These are phyloP conservation scores for Tor tambroides DNA, from an alignment of 2,113 vertebrate genomes.

Conservation along the genomic window DNA sequence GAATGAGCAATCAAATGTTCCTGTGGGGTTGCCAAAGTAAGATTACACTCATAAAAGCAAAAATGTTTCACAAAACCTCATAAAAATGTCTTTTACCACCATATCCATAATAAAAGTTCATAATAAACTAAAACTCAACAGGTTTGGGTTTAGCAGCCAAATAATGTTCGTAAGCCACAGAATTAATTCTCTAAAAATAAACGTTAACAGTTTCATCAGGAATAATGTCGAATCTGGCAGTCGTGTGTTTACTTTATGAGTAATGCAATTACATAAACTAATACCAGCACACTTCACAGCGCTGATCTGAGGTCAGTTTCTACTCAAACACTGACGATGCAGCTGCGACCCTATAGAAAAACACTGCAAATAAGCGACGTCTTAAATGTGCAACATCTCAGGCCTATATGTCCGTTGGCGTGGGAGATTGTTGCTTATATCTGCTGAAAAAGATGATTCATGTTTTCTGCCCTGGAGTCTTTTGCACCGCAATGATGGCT, in stretches of 20 bases:
- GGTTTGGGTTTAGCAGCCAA: conserved; percentile 20
- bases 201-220: conserved; percentile 47
- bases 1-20: neutral
- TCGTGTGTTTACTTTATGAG: conserved; percentile 53
- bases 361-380: neutral
- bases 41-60: conserved; percentile 14
- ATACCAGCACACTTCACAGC: neutral
- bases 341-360: neutral
- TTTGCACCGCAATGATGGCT: conserved; percentile 42
- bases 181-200: conserved; percentile 54
- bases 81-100: conserved; percentile 11
- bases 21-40: neutral
- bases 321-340: neutral
- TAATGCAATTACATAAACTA: conserved; percentile 54
- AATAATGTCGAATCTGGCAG: conserved; percentile 43
- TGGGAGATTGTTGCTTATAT: neutral
- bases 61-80: conserved; percentile 40
- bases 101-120: conserved; percentile 16
- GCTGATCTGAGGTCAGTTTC: conserved; percentile 20
- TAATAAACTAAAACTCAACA: conserved; percentile 16
- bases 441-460: conserved; percentile 45
- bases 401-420: neutral
- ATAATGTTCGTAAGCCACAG: conserved; percentile 1
- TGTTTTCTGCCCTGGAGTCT: conserved; percentile 45
- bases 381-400: neutral